Conservation (phyloP, 2,888 invertebrate species). For the Ectemnius cavifrons region DNA sequence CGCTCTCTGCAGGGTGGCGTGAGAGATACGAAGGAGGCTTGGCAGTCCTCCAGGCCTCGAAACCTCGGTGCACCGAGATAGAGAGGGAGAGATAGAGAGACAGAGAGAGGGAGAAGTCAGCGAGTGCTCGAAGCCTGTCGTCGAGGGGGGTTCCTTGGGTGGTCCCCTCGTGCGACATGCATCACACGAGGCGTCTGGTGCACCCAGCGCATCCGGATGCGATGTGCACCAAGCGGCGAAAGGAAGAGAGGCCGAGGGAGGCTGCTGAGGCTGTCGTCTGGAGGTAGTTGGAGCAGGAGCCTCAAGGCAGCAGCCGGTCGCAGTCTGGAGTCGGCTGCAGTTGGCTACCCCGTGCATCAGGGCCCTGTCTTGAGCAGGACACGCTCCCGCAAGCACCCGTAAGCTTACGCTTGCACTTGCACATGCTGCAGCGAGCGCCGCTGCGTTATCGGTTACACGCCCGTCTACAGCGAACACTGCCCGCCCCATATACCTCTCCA, state of each 20-base stretch:
- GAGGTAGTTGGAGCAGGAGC: constrained; percentile 41
- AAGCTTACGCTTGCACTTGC: constrained; percentile 34
- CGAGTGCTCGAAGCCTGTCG: no score
- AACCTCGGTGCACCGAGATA: constrained; percentile 1
- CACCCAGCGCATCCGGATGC: constrained; percentile 68
- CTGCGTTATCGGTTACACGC: constrained; percentile 59
- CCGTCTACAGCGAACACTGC: constrained; percentile 25
- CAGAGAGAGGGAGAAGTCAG: no score
- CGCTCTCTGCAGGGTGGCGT: constrained; percentile 47
- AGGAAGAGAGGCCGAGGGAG: constrained; percentile 32
- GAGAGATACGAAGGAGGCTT: constrained; percentile 64
- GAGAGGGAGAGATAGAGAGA: no score
- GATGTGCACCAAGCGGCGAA: constrained; percentile 32
- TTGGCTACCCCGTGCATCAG: constrained; percentile 61
- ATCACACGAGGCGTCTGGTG: constrained; percentile 70
- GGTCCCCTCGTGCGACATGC: constrained; percentile 60
- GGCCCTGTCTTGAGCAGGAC: constrained; percentile 64
- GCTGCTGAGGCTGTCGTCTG: constrained; percentile 23
- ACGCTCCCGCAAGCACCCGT: constrained; percentile 21
- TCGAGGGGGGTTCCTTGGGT: constrained; percentile 22
- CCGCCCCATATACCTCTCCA: no score
- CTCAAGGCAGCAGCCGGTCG: constrained; percentile 42
- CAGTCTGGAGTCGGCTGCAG: constrained; percentile 36
- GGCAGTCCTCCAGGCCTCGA: constrained; percentile 65
- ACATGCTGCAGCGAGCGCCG: constrained; percentile 40